A percentile compares a stretch with the other conserved stretches of the same genome.
These are phyloP conservation scores for Polietes domitor DNA, from an alignment of 2,888 invertebrate species.

Conservation along the genomic window DNA sequence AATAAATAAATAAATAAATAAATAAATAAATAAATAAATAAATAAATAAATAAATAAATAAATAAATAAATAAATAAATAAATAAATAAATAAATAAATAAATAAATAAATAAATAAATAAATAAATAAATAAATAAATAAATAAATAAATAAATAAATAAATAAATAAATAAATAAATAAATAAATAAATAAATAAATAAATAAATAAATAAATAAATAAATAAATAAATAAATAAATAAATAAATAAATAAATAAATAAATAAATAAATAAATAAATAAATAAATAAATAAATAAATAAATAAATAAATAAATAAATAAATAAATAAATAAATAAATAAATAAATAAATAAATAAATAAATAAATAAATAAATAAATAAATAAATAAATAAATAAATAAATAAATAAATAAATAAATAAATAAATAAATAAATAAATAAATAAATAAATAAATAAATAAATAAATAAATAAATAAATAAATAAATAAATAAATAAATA, in stretches of 20 bases:
- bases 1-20: not conserved
- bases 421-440: not conserved
- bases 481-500: not conserved
- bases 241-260: not conserved
- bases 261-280: not conserved
- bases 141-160: not conserved
- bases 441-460: not conserved
- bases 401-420: not conserved
- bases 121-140: not conserved
- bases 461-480: not conserved
- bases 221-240: not conserved
- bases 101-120: not conserved
- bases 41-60: not conserved
- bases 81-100: not conserved
- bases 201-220: not conserved
- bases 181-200: not conserved
- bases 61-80: not conserved
- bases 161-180: not conserved
- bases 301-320: not conserved
- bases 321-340: not conserved
- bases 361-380: not conserved
- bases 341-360: not conserved
- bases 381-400: not conserved
- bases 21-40: not conserved
- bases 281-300: not conserved